Conservation (phyloP, 2,888 invertebrate species). For the Dolomedes plantarius region DNA sequence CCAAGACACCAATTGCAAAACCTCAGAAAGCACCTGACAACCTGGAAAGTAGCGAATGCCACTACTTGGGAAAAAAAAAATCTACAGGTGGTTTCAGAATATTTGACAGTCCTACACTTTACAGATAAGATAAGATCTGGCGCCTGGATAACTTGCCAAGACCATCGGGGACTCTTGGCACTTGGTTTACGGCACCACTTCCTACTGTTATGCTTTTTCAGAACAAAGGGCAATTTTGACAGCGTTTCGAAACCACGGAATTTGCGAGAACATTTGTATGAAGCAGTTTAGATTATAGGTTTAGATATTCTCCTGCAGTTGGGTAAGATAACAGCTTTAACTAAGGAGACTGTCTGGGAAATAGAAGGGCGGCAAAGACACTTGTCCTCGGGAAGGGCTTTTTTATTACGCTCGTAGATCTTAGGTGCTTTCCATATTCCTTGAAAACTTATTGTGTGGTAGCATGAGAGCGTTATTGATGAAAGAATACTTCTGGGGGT, state of each 20-base stretch:
- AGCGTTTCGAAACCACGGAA: not conserved
- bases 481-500: no score
- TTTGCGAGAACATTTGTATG: not conserved
- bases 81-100: not conserved
- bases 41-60: not conserved
- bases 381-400: no score
- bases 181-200: conserved; percentile 12
- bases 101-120: not conserved
- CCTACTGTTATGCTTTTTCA: not conserved
- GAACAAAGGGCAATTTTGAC: not conserved
- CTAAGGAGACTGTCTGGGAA: no score
- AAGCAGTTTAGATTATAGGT: not conserved
- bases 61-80: not conserved
- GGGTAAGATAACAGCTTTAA: not conserved
- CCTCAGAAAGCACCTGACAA: no score
- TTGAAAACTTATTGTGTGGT: no score
- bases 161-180: conserved; percentile 37
- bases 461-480: no score
- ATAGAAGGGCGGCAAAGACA: no score
- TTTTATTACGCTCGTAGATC: no score
- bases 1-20: no score
- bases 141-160: conserved; percentile 31
- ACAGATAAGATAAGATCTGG: conserved; percentile 54
- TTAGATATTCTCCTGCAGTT: not conserved
- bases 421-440: no score